These are phyloP conservation scores for Hemibagrus guttatus DNA, from an alignment of 2,797 vertebrate species.

Conservation along the genomic window DNA sequence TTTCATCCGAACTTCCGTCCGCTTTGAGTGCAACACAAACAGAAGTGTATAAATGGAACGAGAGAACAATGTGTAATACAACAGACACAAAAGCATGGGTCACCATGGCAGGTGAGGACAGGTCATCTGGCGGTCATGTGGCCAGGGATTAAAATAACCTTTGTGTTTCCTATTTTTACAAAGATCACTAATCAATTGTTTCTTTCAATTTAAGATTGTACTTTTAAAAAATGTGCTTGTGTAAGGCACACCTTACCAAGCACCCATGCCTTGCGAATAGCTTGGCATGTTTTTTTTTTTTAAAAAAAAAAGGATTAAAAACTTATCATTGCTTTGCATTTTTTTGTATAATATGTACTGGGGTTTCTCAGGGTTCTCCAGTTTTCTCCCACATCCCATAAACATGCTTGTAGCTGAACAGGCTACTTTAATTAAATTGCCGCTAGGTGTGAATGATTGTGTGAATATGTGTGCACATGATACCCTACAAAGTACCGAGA, in stretches of 20 bases:
- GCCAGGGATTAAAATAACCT: not conserved
- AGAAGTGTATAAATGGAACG: not conserved
- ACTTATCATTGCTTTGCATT: not conserved
- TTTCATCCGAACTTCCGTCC: constrained; percentile 87
- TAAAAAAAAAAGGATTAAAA: too few relatives aligned
- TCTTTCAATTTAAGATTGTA: not conserved
- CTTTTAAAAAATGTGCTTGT: too few relatives aligned
- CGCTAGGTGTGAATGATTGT: not conserved
- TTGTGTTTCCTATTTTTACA: not conserved
- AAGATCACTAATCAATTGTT: not conserved
- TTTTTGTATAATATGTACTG: not conserved
- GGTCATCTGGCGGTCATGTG: not conserved
- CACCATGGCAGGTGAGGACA: not conserved
- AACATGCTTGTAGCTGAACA: not conserved
- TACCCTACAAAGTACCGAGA: not conserved
- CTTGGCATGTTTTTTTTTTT: too few relatives aligned
- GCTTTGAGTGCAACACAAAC: constrained; percentile 65
- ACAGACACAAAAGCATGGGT: not conserved
- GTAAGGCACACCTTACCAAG: too few relatives aligned
- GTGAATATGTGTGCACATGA: not conserved
- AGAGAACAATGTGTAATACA: not conserved
- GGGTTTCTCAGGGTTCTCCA: not conserved
- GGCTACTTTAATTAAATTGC: not conserved
- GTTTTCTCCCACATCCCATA: not conserved
- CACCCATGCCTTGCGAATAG: too few relatives aligned